Percentiles rank a stretch among this genome's conserved stretches.
phyloP scores from a whole-genome alignment of 2,113 vertebrate genomes.

The Pygoscelis antarcticus region DNA sequence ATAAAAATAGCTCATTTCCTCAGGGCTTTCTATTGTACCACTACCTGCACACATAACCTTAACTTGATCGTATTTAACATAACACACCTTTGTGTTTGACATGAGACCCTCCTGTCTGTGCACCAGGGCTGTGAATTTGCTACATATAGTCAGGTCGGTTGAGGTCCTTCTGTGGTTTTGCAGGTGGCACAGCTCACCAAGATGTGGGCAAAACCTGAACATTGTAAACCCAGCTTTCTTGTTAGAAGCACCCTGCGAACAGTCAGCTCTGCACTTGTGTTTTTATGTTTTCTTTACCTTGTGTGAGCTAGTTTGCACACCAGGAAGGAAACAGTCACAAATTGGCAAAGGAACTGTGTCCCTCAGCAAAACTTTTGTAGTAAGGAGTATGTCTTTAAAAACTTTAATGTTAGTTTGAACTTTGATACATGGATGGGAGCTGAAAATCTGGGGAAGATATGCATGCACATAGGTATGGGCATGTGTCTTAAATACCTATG shows the following conservation, averaged over 20 bases:
- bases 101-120: neutral
- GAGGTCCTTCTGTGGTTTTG: neutral
- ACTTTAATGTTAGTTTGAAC: neutral
- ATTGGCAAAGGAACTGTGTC: neutral
- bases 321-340: neutral
- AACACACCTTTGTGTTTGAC: neutral
- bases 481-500: neutral
- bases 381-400: neutral
- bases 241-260: neutral
- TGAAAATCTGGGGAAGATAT: neutral
- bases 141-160: neutral
- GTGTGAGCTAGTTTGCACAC: neutral
- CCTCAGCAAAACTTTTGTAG: neutral
- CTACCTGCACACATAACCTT: neutral
- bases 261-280: neutral
- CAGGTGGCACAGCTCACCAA: neutral
- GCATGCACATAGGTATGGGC: fast-evolving
- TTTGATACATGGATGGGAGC: neutral
- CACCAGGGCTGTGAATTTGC: neutral
- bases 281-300: neutral
- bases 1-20: neutral
- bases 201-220: neutral
- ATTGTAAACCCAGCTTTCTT: neutral
- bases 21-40: neutral
- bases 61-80: neutral